These are phyloP conservation scores for Drosophila obscura DNA, from an alignment of 1,140 invertebrate genomes.

Conservation along the genomic window DNA sequence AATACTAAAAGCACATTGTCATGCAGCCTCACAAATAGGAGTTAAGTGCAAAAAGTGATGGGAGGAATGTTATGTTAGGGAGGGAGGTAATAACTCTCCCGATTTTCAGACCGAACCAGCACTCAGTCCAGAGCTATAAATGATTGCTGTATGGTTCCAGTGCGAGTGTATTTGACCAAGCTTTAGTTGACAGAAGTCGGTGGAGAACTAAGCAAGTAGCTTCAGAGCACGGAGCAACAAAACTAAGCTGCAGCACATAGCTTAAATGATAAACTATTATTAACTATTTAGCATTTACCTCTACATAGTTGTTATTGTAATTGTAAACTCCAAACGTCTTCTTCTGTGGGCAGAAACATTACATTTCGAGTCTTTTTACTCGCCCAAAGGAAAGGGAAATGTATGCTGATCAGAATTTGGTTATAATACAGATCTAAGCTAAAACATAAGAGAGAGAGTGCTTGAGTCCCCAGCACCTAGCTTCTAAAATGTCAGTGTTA, in stretches of 20 bases:
- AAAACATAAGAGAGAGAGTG: constrained; percentile 12
- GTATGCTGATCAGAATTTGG: constrained; percentile 35
- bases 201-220: neutral
- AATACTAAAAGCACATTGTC: constrained; percentile 83
- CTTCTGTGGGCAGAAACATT: constrained; percentile 12
- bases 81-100: neutral
- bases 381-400: neutral
- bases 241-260: constrained; percentile 21
- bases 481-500: constrained; percentile 41
- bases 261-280: constrained; percentile 41
- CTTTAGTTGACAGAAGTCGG: neutral
- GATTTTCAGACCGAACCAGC: constrained; percentile 20
- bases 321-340: constrained; percentile 48
- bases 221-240: constrained; percentile 15
- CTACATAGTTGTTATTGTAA: constrained; percentile 47
- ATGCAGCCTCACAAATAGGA: constrained; percentile 6
- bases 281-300: constrained; percentile 46
- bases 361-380: constrained; percentile 22
- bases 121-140: constrained; percentile 1
- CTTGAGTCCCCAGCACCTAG: constrained; percentile 44
- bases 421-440: constrained; percentile 33
- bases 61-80: neutral
- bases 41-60: constrained; percentile 1
- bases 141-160: constrained; percentile 11
- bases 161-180: neutral